Evolutionary conservation across 2,113 vertebrate genomes (phyloP), one percentile per base, ranked within the genome.

Genomic region (Strix aluco): DNA sequence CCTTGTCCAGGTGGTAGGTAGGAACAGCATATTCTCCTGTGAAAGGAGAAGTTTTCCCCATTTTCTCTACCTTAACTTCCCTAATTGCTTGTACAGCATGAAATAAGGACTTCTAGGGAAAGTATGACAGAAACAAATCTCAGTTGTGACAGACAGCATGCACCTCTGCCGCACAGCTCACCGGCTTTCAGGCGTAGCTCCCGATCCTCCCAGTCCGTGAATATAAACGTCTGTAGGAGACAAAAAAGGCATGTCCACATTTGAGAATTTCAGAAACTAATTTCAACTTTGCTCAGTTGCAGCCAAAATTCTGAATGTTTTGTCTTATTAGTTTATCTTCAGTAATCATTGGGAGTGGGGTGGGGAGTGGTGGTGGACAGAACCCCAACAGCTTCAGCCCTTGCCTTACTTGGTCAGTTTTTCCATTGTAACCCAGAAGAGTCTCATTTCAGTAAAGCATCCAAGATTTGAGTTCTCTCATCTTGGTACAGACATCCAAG

Each of bases 171-270:
- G 7, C 80, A 36, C 20, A 65, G 40, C 97, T 97, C 96, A 99
- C 99, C 99, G 72, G 98, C 98, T 97, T 97, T 99, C 82, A 91
- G 94, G 67, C 96, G 98, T 5, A 99, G 98, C 82, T 99, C 99
- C 38, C 49, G 98, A 96, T 99, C 99, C 32, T 99, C 99, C 18
- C 99, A 98, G 65, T 99, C 99, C 0, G 99, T 99, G 95, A 99
- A 99, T 94, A 99, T 99, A 96, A 99, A 99, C 0, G 99, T 99
- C 99, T 99, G 96, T 23, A 90, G 57, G 49, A 95, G 82, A 96
- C 44, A 97, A 17, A 92, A 66, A 51, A 0, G 5, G 2, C 5
- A 19, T 14, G 18, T 63, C 19, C 25, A 12, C n/a, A 29, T 46
- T 36, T 51, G n/a, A 95, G 75, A 74, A 57, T 47, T 65, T 78